phyloP scores from a whole-genome alignment of 2,888 invertebrate species.

The Allophyes oxyacanthae region DNA sequence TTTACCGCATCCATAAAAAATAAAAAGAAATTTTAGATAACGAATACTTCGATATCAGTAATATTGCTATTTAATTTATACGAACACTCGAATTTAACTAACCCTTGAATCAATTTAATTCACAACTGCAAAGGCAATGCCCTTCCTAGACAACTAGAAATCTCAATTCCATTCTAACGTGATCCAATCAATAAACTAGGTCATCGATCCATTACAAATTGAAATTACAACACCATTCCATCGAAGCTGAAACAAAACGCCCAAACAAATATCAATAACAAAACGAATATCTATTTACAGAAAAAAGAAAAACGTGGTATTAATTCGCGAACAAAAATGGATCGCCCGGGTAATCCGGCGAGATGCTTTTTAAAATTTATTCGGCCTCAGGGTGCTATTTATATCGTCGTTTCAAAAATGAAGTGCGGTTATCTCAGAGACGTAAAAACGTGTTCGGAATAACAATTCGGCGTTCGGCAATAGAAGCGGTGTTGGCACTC shows the following conservation, averaged over 20 bases:
- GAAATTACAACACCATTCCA: conserved; percentile 13
- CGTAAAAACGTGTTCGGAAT: conserved; percentile 83
- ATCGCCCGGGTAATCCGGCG: conserved; percentile 58
- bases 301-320: conserved; percentile 49
- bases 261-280: conserved; percentile 37
- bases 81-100: no score
- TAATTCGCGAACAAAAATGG: conserved; percentile 60
- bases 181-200: conserved; percentile 4
- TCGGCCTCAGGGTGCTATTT: conserved; percentile 85
- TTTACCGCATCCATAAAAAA: no score
- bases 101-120: no score
- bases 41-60: no score
- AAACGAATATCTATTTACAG: conserved; percentile 45
- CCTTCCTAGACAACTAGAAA: conserved; percentile 6
- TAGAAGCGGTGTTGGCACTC: conserved; percentile 47
- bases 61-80: no score
- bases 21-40: no score
- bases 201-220: conserved; percentile 14
- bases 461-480: conserved; percentile 67
- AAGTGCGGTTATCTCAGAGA: conserved; percentile 86
- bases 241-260: conserved; percentile 16
- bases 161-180: conserved; percentile 4
- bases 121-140: neutral
- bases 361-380: conserved; percentile 87
- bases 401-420: conserved; percentile 87